phyloP scores from a whole-genome alignment of 2,113 vertebrate species.

The Stegostoma tigrinum region DNA sequence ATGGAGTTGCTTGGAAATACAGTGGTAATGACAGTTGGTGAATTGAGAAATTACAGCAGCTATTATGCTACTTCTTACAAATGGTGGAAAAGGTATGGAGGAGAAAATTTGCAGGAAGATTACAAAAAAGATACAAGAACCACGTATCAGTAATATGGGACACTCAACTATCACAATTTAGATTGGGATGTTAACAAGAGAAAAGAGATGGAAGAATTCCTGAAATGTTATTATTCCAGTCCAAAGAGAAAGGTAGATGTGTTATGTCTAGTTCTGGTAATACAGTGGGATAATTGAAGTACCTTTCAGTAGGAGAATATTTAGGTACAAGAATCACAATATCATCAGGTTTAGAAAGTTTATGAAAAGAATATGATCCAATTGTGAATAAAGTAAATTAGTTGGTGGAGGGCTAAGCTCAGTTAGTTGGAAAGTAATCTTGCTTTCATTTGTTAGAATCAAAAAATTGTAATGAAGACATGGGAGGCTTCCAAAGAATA shows the following conservation, averaged over 20 bases:
- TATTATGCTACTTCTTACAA: background rate
- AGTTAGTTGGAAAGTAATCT: background rate
- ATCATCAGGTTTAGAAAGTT: background rate
- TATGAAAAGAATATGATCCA: background rate
- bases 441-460: background rate
- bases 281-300: background rate
- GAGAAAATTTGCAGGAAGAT: background rate
- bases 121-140: too few relatives aligned
- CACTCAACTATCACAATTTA: background rate
- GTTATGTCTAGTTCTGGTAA: background rate
- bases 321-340: background rate
- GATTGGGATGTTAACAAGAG: background rate
- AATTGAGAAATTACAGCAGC: background rate
- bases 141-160: too few relatives aligned
- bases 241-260: background rate
- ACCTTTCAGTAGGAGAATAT: background rate
- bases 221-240: background rate
- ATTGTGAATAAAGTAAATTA: background rate
- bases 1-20: too few relatives aligned
- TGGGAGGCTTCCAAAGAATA: background rate
- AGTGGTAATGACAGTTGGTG: background rate
- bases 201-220: background rate
- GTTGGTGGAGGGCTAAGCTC: background rate
- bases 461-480: background rate
- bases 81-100: background rate